Base-by-base conservation (phyloP, 1,140 invertebrate genomes). In the Calliphora vicina region DNA sequence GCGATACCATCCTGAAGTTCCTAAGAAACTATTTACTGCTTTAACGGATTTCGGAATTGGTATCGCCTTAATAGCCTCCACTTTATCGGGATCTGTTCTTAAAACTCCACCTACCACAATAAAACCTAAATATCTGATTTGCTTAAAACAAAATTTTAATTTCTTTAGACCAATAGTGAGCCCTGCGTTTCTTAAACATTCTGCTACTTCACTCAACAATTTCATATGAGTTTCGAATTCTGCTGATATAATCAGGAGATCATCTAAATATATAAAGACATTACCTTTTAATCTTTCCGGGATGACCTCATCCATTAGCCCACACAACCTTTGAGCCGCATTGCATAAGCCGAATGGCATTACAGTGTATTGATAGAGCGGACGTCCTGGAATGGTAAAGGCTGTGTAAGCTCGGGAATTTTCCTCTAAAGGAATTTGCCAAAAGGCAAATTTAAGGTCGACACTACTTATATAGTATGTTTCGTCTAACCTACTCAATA, bases 271-370 rank as follows among this genome's bases (percentile, higher is more conserved):
- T 2, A 81, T 23, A 13, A 81, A 81, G 23, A 81, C 80, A 1
- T 23, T 81, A 9, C 26, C 26, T 26, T 50, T 57, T 27, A 81
- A 43, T 20, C 25, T 23, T 6, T 20, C 13, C 9, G 42, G 42
- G 35, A 57, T 81, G 15, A 81, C 26, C 9, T 15, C 13, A 25
- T 81, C 80, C 73, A 81, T 81, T n/a, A 81, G 43, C 13, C 81
- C 45, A 27, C 84, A 82, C 50, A 84, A 74, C n/a, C 80, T 85
- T 45, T 84, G 84, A 23, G 84, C 71, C 17, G 83, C 84, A 67
- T 84, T 84, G 2, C 71, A 57, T 71, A 85, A 43, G 13, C 83
- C 84, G 26, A 84, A 84, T 8, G 83, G 73, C 81, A 84, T 85
- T 9, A 82, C 74, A 12, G 27, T 84, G 23, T 80, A 82, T 35